These are phyloP conservation scores for Carabus problematicus DNA, from an alignment of 2,888 invertebrate genomes.

Conservation along the genomic window DNA sequence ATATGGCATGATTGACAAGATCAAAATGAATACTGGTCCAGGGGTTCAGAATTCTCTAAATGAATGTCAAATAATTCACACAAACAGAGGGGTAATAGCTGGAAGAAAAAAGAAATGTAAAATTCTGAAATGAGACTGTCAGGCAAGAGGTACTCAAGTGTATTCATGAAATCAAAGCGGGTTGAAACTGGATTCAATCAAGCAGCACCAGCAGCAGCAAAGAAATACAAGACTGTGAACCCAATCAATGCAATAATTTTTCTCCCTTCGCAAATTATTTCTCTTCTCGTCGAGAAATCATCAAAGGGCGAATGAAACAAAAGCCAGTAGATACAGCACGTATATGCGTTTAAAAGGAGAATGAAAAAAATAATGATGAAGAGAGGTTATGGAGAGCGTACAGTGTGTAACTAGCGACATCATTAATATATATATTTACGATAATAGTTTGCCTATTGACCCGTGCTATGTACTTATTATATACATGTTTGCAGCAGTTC, in stretches of 20 bases:
- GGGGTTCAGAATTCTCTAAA: constrained; percentile 14
- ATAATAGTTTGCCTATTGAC: no score
- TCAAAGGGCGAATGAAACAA: constrained; percentile 33
- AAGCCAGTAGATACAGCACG: constrained; percentile 23
- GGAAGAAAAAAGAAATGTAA: background rate
- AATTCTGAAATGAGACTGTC: constrained; percentile 12
- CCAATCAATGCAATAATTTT: constrained; percentile 36
- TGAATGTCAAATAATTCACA: constrained; percentile 29
- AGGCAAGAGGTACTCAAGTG: constrained; percentile 26
- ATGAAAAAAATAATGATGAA: constrained; percentile 16
- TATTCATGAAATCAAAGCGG: constrained; percentile 37
- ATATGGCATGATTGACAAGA: no score
- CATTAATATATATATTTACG: no score
- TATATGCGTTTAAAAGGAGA: no score
- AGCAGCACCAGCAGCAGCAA: constrained; percentile 38
- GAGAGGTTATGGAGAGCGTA: constrained; percentile 4
- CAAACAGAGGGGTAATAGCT: constrained; percentile 18
- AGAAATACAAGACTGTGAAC: constrained; percentile 26
- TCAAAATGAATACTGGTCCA: background rate
- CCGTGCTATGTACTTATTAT: no score
- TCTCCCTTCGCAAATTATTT: constrained; percentile 32
- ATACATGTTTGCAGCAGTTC: no score
- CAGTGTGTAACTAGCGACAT: no score
- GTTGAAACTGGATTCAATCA: constrained; percentile 29
- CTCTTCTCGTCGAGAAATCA: constrained; percentile 24